These are phyloP conservation scores for Cryptosula pallasiana DNA, from an alignment of 2,888 invertebrate species.

Conservation along the genomic window DNA sequence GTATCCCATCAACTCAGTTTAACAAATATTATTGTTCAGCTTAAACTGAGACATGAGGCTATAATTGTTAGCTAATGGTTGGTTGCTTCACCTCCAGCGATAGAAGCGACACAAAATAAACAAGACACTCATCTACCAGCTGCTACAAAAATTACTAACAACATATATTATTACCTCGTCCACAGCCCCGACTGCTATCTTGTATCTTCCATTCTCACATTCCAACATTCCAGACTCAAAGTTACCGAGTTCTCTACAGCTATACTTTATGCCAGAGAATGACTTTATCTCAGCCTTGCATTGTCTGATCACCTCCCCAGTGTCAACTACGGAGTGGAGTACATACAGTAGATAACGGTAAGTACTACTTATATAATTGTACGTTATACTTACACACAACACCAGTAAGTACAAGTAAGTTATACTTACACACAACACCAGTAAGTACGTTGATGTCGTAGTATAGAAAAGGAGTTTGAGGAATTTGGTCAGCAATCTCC, in stretches of 20 bases:
- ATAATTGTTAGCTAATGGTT: too few relatives aligned
- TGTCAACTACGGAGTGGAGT: constrained; percentile 11
- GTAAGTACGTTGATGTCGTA: constrained; percentile 75
- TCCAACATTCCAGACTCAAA: constrained; percentile 11
- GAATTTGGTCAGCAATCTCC: constrained; percentile 65
- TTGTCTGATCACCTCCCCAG: constrained; percentile 21
- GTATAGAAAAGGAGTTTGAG: constrained; percentile 71
- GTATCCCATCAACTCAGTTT: too few relatives aligned
- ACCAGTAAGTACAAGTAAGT: constrained; percentile 63
- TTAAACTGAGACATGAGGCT: too few relatives aligned
- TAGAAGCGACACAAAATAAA: too few relatives aligned
- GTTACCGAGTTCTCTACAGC: constrained; percentile 21
- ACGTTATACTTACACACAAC: constrained; percentile 72
- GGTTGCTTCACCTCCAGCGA: too few relatives aligned
- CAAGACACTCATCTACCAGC: too few relatives aligned
- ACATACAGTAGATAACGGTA: background rate
- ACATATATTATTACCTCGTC: constrained; percentile 21
- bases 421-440: constrained; percentile 69
- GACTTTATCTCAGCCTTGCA: constrained; percentile 14
- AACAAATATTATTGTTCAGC: too few relatives aligned
- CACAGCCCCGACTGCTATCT: constrained; percentile 22
- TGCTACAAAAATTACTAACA: too few relatives aligned
- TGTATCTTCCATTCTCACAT: constrained; percentile 22
- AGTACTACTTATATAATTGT: too few relatives aligned
- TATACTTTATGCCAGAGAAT: constrained; percentile 24